A percentile compares a stretch with the other conserved stretches of the same genome.
Conservation (phyloP, 2,797 vertebrate genomes). For the Hoplostethus atlanticus region DNA sequence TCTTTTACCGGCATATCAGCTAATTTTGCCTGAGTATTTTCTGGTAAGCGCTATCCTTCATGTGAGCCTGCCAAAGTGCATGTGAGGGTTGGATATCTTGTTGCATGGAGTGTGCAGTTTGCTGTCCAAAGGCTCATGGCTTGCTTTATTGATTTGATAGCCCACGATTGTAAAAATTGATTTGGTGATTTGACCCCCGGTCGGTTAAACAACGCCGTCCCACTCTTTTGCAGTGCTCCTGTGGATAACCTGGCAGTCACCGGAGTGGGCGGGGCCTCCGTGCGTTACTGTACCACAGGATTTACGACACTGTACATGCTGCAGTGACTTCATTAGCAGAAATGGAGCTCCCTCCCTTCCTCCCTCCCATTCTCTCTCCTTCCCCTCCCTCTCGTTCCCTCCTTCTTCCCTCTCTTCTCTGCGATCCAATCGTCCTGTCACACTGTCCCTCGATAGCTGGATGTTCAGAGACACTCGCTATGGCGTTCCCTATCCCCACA, state of each 20-base stretch:
- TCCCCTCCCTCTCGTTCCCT: background rate
- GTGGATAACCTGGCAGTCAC: background rate
- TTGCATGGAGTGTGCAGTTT: background rate
- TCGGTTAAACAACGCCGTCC: background rate
- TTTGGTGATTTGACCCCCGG: background rate
- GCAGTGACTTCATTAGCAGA: conserved; percentile 61
- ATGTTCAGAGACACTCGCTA: conserved; percentile 13
- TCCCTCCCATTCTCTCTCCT: background rate
- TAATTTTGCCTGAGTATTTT: background rate
- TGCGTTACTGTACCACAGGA: background rate
- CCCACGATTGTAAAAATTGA: background rate
- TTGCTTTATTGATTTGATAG: conserved; percentile 3
- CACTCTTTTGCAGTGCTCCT: background rate
- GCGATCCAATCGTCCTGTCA: conserved; percentile 18
- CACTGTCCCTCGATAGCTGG: conserved; percentile 26
- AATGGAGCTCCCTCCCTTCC: conserved; percentile 25
- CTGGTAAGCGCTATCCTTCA: background rate
- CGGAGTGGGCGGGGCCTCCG: background rate
- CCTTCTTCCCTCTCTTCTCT: background rate
- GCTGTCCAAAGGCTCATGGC: background rate
- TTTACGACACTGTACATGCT: conserved; percentile 36
- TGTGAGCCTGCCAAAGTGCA: background rate
- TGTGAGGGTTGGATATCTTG: background rate
- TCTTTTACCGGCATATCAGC: background rate
- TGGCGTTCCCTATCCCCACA: conserved; percentile 26